These are phyloP conservation scores for Ceriagrion tenellum DNA, from an alignment of 2,888 invertebrate species.

Conservation along the genomic window DNA sequence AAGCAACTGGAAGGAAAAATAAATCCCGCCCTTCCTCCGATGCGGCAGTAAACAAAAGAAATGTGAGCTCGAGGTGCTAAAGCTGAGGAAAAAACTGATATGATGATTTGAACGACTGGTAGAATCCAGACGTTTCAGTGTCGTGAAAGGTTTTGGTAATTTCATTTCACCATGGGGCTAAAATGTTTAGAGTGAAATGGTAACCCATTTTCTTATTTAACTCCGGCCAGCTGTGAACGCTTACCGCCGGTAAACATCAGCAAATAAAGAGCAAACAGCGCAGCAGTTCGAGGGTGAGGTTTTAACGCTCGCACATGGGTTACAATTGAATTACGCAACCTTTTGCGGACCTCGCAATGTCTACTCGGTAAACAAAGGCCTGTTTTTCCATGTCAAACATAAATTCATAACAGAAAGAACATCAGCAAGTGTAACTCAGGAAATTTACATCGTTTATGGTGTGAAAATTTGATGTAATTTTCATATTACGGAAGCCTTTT, in stretches of 20 bases:
- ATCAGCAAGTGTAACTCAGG: not conserved
- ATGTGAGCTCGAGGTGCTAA: too few species aligned
- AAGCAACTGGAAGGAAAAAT: not conserved
- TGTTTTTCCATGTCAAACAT: not conserved
- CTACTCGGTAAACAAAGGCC: not conserved
- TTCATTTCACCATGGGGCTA: not conserved
- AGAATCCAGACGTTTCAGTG: not conserved
- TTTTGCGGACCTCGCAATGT: not conserved
- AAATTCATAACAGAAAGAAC: not conserved
- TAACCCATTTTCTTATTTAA: not conserved
- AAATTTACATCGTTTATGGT: too few species aligned
- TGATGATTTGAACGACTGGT: too few species aligned
- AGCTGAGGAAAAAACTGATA: too few species aligned
- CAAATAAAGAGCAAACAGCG: not conserved
- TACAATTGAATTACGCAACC: not conserved
- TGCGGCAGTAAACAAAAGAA: not conserved
- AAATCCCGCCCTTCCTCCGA: not conserved
- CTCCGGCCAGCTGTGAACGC: not conserved
- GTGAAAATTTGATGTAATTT: too few species aligned
- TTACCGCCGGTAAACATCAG: not conserved
- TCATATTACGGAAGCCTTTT: too few species aligned
- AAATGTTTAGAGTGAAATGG: not conserved
- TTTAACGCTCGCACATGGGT: not conserved
- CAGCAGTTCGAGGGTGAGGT: not conserved
- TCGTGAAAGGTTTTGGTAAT: not conserved